Evolutionary conservation across 1,140 invertebrate genomes (phyloP).

Genomic region (Dufourea novaeangliae): DNA sequence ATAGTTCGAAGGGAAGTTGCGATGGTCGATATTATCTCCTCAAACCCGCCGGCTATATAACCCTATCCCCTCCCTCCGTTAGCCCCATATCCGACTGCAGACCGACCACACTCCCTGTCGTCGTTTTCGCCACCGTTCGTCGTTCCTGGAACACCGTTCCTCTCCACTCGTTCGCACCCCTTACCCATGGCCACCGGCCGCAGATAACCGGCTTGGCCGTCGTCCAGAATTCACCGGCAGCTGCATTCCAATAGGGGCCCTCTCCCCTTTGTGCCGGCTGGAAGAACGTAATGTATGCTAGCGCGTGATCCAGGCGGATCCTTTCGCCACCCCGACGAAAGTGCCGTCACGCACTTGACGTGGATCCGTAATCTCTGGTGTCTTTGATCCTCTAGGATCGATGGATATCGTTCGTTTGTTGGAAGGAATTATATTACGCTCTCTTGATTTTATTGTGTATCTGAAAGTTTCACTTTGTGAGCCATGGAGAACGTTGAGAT

Average conservation of each 20-base stretch:
- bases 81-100: conserved; percentile 1
- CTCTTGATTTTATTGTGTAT: no score
- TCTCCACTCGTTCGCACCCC: conserved; percentile 43
- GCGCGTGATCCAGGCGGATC: neutral
- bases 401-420: no score
- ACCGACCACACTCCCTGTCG: conserved; percentile 1
- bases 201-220: conserved; percentile 64
- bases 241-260: conserved; percentile 54
- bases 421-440: no score
- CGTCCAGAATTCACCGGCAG: conserved; percentile 57
- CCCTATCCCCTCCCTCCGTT: conserved; percentile 12
- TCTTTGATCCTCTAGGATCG: no score
- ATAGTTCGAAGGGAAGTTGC: conserved; percentile 53
- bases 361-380: no score
- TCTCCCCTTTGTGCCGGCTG: conserved; percentile 11
- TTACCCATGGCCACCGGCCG: conserved; percentile 35
- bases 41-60: conserved; percentile 36
- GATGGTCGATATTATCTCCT: conserved; percentile 57
- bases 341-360: neutral
- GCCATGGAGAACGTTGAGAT: no score
- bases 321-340: neutral
- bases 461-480: no score
- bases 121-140: conserved; percentile 6
- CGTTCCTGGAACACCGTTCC: neutral
- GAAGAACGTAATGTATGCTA: conserved; percentile 32